A percentile compares a stretch with the other conserved stretches of the same genome.
These are phyloP conservation scores for Euplagia quadripunctaria DNA, from an alignment of 2,888 invertebrate species.

Conservation along the genomic window DNA sequence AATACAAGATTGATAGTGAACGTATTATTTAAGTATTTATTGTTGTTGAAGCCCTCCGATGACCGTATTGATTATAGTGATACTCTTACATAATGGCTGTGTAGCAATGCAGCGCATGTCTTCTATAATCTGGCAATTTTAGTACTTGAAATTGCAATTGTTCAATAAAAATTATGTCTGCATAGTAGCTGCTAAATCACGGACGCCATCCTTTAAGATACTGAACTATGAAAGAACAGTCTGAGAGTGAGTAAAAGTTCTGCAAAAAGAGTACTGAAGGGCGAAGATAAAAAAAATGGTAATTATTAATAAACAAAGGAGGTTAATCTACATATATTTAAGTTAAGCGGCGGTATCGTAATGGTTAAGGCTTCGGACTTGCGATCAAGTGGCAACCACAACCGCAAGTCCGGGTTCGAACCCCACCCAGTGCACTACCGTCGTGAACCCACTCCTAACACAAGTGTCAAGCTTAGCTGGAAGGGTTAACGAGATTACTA, in stretches of 20 bases:
- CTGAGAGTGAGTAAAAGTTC: background rate
- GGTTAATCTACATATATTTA: no score
- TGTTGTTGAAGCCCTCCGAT: constrained; percentile 3
- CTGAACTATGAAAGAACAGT: background rate
- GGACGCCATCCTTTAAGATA: background rate
- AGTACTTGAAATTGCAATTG: background rate
- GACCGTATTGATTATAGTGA: constrained; percentile 6
- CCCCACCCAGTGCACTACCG: no score
- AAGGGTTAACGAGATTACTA: no score
- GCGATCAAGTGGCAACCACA: no score
- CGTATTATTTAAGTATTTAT: background rate
- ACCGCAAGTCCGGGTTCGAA: no score
- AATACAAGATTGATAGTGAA: constrained; percentile 6
- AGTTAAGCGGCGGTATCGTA: no score
- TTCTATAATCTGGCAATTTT: background rate
- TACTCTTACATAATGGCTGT: constrained; percentile 8
- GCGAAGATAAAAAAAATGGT: no score
- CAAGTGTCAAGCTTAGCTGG: no score
- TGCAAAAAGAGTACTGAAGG: no score
- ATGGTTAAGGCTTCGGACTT: no score
- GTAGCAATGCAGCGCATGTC: constrained; percentile 7
- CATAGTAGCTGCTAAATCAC: background rate
- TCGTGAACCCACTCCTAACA: no score
- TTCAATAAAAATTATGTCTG: background rate
- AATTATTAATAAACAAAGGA: no score